Percentiles rank a stretch among this genome's conserved stretches.
These are phyloP conservation scores for Xestia xanthographa DNA, from an alignment of 2,888 invertebrate species.

Conservation along the genomic window DNA sequence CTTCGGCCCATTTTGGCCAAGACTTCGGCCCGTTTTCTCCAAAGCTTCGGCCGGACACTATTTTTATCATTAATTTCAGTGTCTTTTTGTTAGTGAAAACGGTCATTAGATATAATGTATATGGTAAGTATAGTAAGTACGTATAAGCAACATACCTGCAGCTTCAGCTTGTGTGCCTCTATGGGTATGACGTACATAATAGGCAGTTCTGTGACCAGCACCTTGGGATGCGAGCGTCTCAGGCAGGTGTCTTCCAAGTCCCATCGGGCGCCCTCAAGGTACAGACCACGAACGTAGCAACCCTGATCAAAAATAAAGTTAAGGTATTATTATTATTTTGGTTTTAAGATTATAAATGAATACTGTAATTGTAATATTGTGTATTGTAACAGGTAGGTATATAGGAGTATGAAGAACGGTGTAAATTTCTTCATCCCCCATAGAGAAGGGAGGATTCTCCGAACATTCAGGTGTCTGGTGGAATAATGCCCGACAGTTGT, in stretches of 20 bases:
- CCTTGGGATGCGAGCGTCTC: slow-evolving; percentile 94
- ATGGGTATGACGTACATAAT: slow-evolving; percentile 96
- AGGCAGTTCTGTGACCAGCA: slow-evolving; percentile 96
- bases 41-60: no score
- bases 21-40: no score
- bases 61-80: neutral
- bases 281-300: slow-evolving; percentile 94
- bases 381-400: neutral
- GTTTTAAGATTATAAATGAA: neutral
- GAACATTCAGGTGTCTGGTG: no score
- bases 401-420: no score
- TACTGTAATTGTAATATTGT: no score
- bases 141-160: slow-evolving; percentile 90
- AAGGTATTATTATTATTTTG: neutral
- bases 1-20: no score
- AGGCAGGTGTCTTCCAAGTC: slow-evolving; percentile 93
- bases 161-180: slow-evolving; percentile 95
- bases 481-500: no score
- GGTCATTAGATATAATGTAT: no score
- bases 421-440: no score
- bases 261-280: slow-evolving; percentile 97
- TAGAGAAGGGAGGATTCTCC: no score
- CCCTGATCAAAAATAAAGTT: slow-evolving; percentile 88
- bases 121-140: no score
- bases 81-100: neutral